phyloP scores from a whole-genome alignment of 2,113 vertebrate genomes.

The Zeus faber region DNA sequence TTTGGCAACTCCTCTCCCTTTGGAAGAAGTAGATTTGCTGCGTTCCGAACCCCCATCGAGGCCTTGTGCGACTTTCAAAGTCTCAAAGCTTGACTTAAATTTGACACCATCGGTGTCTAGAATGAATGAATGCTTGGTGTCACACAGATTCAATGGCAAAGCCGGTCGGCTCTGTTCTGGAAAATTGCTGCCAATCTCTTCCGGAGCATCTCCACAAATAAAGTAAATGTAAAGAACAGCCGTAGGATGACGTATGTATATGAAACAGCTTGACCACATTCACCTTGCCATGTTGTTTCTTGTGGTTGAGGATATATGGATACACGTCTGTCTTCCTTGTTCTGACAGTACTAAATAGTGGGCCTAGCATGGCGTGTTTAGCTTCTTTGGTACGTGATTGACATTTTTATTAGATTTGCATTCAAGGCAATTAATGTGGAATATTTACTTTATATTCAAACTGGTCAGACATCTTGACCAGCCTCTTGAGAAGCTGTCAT shows the following conservation, averaged over 20 bases:
- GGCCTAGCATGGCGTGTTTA: no score
- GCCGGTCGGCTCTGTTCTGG: neutral
- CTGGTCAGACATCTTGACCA: no score
- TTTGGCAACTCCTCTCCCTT: neutral
- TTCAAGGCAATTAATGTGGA: neutral
- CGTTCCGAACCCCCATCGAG: neutral
- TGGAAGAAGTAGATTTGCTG: no score
- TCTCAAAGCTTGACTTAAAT: slow-evolving; percentile 1
- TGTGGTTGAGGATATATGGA: neutral
- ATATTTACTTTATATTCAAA: neutral
- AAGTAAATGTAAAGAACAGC: neutral
- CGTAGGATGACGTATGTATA: neutral
- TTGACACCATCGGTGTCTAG: neutral
- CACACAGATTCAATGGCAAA: neutral
- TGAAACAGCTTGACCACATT: neutral
- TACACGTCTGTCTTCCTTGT: no score
- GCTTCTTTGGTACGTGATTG: no score
- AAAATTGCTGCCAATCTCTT: neutral
- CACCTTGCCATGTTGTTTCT: neutral
- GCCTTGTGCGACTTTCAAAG: neutral
- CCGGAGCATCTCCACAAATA: neutral
- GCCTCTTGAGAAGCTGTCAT: no score
- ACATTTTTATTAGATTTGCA: no score
- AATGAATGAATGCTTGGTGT: neutral
- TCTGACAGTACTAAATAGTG: no score